phyloP scores from a whole-genome alignment of 2,113 vertebrate genomes.

The Climacteris rufus region DNA sequence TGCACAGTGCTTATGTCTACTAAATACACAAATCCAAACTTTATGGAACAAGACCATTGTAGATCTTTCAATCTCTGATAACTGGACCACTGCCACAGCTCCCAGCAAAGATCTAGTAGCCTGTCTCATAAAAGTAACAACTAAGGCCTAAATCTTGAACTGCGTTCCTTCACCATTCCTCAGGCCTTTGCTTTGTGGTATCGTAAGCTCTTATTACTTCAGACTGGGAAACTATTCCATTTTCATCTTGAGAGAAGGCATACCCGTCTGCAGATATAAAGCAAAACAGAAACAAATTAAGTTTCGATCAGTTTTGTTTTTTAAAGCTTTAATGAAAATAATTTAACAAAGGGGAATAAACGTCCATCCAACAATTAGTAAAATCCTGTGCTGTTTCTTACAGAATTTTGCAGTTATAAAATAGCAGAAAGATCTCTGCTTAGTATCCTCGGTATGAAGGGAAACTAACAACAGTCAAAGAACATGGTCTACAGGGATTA shows the following conservation, averaged over 20 bases:
- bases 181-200: constrained; percentile 93
- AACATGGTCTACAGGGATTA: neutral
- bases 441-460: neutral
- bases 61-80: constrained; percentile 45
- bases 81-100: constrained; percentile 18
- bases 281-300: neutral
- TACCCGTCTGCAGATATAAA: constrained; percentile 85
- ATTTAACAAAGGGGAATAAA: neutral
- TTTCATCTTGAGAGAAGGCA: constrained; percentile 98
- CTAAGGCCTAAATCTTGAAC: neutral
- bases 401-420: neutral
- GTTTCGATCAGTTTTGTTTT: neutral
- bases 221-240: constrained; percentile 96
- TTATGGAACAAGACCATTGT: constrained; percentile 35
- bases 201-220: constrained; percentile 97
- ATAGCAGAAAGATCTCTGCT: neutral
- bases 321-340: neutral
- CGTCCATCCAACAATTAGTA: neutral
- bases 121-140: neutral
- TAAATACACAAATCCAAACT: constrained; percentile 69
- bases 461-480: neutral
- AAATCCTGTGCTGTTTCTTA: neutral
- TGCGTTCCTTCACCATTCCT: constrained; percentile 83
- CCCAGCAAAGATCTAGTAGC: constrained; percentile 26
- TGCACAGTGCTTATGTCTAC: constrained; percentile 83